These are phyloP conservation scores for Pammene fasciana DNA, from an alignment of 2,888 invertebrate genomes.

Conservation along the genomic window DNA sequence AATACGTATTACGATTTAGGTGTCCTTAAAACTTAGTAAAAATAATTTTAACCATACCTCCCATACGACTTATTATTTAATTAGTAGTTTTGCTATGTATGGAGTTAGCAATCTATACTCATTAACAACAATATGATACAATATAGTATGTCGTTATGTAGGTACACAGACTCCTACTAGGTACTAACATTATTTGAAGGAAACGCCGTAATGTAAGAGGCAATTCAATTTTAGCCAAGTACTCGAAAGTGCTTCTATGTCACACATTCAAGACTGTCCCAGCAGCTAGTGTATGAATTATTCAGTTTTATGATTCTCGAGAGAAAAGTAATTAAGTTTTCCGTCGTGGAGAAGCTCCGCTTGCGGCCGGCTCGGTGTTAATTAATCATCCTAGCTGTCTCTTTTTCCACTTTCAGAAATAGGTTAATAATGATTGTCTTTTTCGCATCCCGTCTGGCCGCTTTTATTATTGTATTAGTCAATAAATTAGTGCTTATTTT, in stretches of 20 bases:
- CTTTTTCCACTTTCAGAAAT: conserved; percentile 69
- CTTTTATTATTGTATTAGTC: conserved; percentile 70
- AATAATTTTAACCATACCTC: too few species aligned
- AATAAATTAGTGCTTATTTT: conserved; percentile 55
- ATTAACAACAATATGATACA: too few species aligned
- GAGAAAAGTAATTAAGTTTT: conserved; percentile 79
- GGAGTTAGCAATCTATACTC: too few species aligned
- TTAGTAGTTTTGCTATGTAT: too few species aligned
- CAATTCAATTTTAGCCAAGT: conserved; percentile 61
- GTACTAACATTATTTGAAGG: conserved; percentile 26
- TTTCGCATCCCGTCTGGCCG: conserved; percentile 65
- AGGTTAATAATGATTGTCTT: conserved; percentile 72
- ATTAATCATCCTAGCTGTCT: conserved; percentile 73
- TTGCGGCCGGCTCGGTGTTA: conserved; percentile 69
- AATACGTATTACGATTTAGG: too few species aligned
- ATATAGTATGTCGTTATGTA: too few species aligned
- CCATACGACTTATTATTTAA: too few species aligned
- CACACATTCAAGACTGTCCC: conserved; percentile 55
- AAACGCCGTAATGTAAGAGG: conserved; percentile 49
- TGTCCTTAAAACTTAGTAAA: too few species aligned
- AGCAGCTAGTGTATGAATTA: conserved; percentile 66
- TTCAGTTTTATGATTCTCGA: conserved; percentile 71
- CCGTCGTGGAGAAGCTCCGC: conserved; percentile 63
- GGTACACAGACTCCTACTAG: too few species aligned
- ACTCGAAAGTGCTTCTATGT: conserved; percentile 49